A percentile compares a stretch with the other conserved stretches of the same genome.
These are phyloP conservation scores for Microtus oregoni DNA, from an alignment of 2,113 vertebrate genomes.

Conservation along the genomic window DNA sequence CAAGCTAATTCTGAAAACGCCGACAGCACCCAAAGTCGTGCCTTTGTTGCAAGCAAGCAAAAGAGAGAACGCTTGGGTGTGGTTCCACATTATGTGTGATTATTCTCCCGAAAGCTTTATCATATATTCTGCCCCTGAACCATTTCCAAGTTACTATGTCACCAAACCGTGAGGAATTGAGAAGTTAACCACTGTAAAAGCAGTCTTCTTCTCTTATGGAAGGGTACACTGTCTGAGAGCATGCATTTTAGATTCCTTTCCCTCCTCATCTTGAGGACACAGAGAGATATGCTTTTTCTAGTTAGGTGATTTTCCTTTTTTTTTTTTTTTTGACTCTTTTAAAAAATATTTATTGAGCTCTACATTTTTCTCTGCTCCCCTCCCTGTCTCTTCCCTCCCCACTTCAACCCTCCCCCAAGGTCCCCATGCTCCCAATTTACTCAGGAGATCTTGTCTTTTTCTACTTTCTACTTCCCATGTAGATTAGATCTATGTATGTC, in stretches of 20 bases:
- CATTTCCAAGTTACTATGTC: not conserved
- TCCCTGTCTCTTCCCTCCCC: no score
- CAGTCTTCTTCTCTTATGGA: not conserved
- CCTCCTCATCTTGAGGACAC: not conserved
- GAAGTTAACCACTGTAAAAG: not conserved
- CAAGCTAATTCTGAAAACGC: constrained; percentile 8
- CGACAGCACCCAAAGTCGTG: not conserved
- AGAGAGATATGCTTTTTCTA: not conserved
- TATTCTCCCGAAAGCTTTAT: no score
- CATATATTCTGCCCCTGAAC: not conserved
- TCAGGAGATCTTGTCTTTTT: no score
- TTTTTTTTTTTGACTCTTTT: no score
- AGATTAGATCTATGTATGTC: no score
- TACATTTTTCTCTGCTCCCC: no score
- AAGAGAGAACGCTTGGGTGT: not conserved
- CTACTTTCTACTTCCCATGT: no score
- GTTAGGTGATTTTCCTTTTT: not conserved
- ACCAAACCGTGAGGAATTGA: not conserved
- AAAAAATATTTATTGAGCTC: no score
- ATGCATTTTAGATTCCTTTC: not conserved
- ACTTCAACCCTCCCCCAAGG: no score
- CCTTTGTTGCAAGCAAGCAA: not conserved
- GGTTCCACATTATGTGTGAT: no score
- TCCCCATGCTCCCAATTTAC: no score
- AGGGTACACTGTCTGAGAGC: not conserved